These are phyloP conservation scores for Tiliqua scincoides DNA, from an alignment of 2,113 vertebrate species.

Conservation along the genomic window DNA sequence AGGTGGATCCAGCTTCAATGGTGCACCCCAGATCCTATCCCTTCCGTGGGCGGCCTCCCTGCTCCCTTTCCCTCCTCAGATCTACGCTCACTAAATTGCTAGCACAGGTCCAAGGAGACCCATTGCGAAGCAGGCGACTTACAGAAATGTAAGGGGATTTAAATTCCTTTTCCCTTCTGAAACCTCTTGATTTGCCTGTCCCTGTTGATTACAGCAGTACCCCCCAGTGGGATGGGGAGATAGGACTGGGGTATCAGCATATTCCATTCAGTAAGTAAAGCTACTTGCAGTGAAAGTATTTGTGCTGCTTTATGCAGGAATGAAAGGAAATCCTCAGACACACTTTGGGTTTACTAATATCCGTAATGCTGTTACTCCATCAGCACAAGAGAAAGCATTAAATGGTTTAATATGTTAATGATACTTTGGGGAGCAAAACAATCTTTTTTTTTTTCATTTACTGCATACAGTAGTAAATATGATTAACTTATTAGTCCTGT, in stretches of 20 bases:
- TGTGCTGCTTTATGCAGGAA: not conserved
- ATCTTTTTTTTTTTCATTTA: not conserved
- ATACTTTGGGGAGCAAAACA: slow-evolving; percentile 12
- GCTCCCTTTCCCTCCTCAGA: too few species aligned
- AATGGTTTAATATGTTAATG: slow-evolving; percentile 13
- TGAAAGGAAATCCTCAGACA: not conserved
- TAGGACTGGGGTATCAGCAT: slow-evolving; percentile 16
- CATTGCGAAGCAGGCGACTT: too few species aligned
- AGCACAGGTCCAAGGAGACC: too few species aligned
- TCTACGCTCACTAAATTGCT: too few species aligned
- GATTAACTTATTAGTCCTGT: slow-evolving; percentile 5
- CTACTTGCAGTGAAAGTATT: not conserved
- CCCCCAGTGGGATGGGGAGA: too few species aligned
- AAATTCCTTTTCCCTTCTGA: too few species aligned
- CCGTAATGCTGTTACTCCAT: not conserved
- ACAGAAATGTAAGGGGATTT: too few species aligned
- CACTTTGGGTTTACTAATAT: not conserved
- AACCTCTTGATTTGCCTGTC: too few species aligned
- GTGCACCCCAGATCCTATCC: too few species aligned
- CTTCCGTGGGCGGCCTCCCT: too few species aligned
- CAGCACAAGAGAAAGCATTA: slow-evolving; percentile 1
- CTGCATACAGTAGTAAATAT: not conserved
- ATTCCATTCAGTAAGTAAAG: not conserved
- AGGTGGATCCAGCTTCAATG: too few species aligned
- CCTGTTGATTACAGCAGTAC: too few species aligned